These are phyloP conservation scores for Xiphophorus maculatus DNA, from an alignment of 2,113 vertebrate genomes.

Conservation along the genomic window DNA sequence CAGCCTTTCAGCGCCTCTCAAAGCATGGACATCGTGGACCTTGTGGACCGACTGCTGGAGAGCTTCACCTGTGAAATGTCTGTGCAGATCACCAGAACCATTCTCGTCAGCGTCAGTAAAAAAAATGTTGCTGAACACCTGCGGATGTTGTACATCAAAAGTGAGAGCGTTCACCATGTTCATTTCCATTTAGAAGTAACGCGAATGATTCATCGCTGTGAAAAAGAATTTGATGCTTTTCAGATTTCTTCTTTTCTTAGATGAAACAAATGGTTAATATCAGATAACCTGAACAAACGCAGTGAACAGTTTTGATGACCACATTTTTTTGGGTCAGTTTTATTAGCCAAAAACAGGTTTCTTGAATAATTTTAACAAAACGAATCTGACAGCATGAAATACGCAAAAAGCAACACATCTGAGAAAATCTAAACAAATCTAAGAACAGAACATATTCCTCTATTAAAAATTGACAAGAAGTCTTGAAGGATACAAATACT, in stretches of 20 bases:
- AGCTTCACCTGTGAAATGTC: conserved; percentile 55
- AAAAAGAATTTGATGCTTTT: background rate
- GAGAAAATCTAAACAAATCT: too few relatives aligned
- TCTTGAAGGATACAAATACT: background rate
- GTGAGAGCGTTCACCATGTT: conserved; percentile 50
- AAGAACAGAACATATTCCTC: too few relatives aligned
- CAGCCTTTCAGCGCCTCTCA: conserved; percentile 61
- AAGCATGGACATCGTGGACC: conserved; percentile 55
- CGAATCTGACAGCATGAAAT: too few relatives aligned
- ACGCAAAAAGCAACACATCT: too few relatives aligned
- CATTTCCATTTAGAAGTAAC: background rate
- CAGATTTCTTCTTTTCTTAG: background rate
- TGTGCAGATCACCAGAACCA: conserved; percentile 63
- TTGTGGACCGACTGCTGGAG: conserved; percentile 76
- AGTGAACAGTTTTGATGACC: background rate
- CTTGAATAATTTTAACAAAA: too few relatives aligned
- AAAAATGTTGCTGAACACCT: conserved; percentile 41
- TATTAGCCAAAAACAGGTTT: too few relatives aligned
- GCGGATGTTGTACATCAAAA: conserved; percentile 52
- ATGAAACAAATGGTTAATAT: background rate
- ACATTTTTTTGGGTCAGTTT: background rate
- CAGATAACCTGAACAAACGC: background rate
- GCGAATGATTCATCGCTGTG: background rate
- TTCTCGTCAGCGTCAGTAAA: conserved; percentile 53
- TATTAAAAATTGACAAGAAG: background rate